Conservation (phyloP, 2,113 vertebrate species). For the Zosterops pallidus region DNA sequence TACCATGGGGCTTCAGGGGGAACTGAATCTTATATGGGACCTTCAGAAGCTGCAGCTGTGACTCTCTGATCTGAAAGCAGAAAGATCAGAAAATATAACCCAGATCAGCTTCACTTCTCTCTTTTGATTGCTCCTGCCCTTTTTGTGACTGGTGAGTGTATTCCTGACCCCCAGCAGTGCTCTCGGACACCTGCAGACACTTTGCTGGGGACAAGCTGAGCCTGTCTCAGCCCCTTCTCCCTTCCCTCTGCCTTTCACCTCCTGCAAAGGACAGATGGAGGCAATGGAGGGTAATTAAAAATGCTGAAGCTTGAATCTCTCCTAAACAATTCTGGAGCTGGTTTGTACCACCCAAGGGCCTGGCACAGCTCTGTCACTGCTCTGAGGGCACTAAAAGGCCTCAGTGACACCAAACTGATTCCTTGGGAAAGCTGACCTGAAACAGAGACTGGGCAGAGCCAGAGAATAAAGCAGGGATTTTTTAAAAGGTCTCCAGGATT, state of each 20-base stretch:
- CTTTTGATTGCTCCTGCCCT: not conserved
- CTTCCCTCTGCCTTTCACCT: not conserved
- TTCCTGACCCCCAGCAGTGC: not conserved
- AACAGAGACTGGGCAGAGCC: no score
- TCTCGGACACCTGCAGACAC: not conserved
- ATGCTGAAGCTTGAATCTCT: not conserved
- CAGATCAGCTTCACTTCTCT: not conserved
- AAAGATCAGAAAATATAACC: not conserved
- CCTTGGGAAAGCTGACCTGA: no score
- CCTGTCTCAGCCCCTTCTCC: not conserved
- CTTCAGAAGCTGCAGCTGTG: not conserved
- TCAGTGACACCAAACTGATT: not conserved
- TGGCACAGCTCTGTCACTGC: not conserved
- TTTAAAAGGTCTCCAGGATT: no score
- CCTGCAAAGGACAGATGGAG: not conserved
- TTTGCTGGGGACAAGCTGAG: not conserved
- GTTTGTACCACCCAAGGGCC: not conserved
- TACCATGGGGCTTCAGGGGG: not conserved
- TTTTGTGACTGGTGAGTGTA: accelerated
- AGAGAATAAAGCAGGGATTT: no score
- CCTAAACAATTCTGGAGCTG: not conserved
- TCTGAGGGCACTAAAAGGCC: not conserved
- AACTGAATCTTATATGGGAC: not conserved
- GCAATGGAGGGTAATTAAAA: not conserved
- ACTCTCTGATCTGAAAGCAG: not conserved